Conservation (phyloP, 2,113 vertebrate genomes). For the Pungitius pungitius region DNA sequence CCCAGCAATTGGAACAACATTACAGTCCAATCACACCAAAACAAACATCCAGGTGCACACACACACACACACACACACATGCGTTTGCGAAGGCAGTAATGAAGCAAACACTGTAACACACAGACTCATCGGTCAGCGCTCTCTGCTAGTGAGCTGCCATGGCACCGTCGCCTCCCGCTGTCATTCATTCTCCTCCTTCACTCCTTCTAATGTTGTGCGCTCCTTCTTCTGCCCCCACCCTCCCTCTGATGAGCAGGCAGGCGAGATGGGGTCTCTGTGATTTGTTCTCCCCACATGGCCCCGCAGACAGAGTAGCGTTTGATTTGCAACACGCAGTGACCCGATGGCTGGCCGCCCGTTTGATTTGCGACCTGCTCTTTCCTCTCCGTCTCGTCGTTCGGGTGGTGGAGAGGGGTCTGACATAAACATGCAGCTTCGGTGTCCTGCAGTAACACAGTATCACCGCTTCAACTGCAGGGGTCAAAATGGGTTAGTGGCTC, state of each 20-base stretch:
- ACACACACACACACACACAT: slow-evolving; percentile 2
- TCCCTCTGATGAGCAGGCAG: slow-evolving; percentile 35
- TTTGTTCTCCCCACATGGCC: slow-evolving; percentile 53
- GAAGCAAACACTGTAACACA: slow-evolving; percentile 6
- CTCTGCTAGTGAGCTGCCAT: slow-evolving; percentile 10
- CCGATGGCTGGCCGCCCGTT: slow-evolving; percentile 44
- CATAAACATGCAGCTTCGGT: slow-evolving; percentile 19
- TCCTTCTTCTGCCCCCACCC: background rate
- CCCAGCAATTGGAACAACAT: slow-evolving; percentile 42
- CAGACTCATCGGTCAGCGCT: slow-evolving; percentile 14
- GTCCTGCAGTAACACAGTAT: slow-evolving; percentile 36
- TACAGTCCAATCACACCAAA: slow-evolving; percentile 38
- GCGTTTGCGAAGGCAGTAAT: slow-evolving; percentile 12
- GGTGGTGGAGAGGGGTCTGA: slow-evolving; percentile 20
- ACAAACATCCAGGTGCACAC: slow-evolving; percentile 6
- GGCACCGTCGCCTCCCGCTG: background rate
- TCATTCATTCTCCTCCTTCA: slow-evolving; percentile 26
- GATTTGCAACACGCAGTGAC: slow-evolving; percentile 65
- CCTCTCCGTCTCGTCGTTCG: slow-evolving; percentile 18
- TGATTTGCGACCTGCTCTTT: slow-evolving; percentile 66
- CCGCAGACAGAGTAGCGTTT: slow-evolving; percentile 30
- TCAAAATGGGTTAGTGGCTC: background rate
- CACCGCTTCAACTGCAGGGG: background rate
- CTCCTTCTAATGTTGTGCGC: slow-evolving; percentile 43
- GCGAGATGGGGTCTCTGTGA: slow-evolving; percentile 61